Conservation (phyloP, 2,888 invertebrate species). For the Auanema sp. region DNA sequence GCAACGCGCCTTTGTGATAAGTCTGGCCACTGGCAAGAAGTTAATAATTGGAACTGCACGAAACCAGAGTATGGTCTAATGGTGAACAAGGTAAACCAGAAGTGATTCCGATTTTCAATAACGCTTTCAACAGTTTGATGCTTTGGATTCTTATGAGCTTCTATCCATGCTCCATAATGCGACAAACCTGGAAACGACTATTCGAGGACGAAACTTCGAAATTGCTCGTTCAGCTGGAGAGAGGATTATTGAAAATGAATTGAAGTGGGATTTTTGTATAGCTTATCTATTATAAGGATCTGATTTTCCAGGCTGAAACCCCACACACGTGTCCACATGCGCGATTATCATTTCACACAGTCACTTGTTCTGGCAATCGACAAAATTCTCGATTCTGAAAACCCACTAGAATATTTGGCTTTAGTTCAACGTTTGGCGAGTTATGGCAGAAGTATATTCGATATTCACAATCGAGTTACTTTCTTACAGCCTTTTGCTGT, state of each 20-base stretch:
- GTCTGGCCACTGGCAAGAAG: slow-evolving; percentile 46
- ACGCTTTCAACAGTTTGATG: slow-evolving; percentile 25
- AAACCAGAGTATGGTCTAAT: slow-evolving; percentile 39
- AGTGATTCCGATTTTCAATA: neutral
- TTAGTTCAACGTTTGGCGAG: slow-evolving; percentile 36
- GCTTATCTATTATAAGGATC: neutral
- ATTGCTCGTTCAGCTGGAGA: slow-evolving; percentile 38
- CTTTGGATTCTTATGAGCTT: slow-evolving; percentile 33
- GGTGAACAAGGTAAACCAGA: slow-evolving; percentile 30
- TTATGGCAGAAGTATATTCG: slow-evolving; percentile 42
- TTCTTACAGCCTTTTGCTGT: slow-evolving; percentile 41
- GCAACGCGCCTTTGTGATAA: slow-evolving; percentile 49
- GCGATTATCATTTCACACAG: slow-evolving; percentile 36
- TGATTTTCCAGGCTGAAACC: slow-evolving; percentile 3
- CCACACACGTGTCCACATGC: slow-evolving; percentile 24
- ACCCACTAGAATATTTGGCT: slow-evolving; percentile 37
- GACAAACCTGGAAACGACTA: slow-evolving; percentile 32
- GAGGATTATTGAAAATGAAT: slow-evolving; percentile 34
- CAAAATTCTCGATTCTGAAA: slow-evolving; percentile 37
- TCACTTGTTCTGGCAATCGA: slow-evolving; percentile 27
- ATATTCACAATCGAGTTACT: slow-evolving; percentile 29
- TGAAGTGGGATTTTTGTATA: slow-evolving; percentile 9
- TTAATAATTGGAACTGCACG: slow-evolving; percentile 57
- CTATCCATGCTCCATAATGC: slow-evolving; percentile 37
- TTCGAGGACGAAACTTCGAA: slow-evolving; percentile 39